Evolutionary conservation across 2,888 invertebrate species (phyloP).

Genomic region (Encarsia formosa): DNA sequence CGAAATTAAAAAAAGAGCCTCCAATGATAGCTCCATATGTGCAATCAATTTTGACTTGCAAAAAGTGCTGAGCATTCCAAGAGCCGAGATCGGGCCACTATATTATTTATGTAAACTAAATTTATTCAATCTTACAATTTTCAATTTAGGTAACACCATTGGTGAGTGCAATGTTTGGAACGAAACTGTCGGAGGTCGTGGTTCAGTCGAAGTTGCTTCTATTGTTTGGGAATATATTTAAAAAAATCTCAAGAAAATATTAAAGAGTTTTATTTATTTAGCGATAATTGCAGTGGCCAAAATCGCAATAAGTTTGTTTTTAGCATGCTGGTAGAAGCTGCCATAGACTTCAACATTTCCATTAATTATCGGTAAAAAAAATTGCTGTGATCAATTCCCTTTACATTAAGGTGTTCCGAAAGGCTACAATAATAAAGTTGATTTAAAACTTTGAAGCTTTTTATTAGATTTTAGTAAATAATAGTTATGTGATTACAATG

Average conservation of each 20-base stretch:
- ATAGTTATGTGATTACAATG: too few species aligned
- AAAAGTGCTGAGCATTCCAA: not conserved
- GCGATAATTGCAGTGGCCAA: not conserved
- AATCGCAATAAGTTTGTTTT: not conserved
- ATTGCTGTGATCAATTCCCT: too few species aligned
- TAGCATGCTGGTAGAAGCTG: not conserved
- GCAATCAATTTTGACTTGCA: not conserved
- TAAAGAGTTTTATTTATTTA: not conserved
- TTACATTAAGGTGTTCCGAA: too few species aligned
- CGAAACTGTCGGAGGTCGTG: not conserved
- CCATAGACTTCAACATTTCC: not conserved
- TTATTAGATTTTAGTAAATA: too few species aligned
- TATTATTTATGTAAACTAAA: not conserved
- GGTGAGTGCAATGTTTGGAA: not conserved
- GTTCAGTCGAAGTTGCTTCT: too few species aligned
- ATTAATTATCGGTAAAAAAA: too few species aligned
- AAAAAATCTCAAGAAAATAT: not conserved
- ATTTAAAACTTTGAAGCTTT: too few species aligned
- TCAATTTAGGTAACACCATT: not conserved
- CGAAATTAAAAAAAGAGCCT: not conserved
- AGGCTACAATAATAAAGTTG: too few species aligned
- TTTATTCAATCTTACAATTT: not conserved
- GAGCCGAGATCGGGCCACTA: not conserved
- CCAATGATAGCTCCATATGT: not conserved
- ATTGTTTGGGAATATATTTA: not conserved